phyloP scores from a whole-genome alignment of 2,888 invertebrate genomes.

The Lumbricus terrestris region DNA sequence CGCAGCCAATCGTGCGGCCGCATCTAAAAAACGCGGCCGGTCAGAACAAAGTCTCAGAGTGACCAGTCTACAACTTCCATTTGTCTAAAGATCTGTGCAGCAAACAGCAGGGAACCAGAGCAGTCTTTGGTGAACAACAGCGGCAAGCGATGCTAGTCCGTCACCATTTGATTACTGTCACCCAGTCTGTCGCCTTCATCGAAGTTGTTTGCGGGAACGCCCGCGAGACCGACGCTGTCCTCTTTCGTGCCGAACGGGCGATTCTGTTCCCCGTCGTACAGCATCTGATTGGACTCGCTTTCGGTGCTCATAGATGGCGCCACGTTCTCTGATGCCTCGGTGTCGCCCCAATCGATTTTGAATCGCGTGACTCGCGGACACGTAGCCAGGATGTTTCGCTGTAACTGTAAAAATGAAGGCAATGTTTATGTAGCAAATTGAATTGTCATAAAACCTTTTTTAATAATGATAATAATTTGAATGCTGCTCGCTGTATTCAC shows the following conservation, averaged over 20 bases:
- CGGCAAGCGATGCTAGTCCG: background rate
- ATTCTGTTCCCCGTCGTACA: background rate
- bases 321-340: conserved; percentile 31
- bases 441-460: too few species aligned
- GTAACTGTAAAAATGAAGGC: conserved; percentile 60
- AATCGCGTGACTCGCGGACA: conserved; percentile 93
- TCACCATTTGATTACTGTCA: conserved; percentile 3
- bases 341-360: conserved; percentile 88
- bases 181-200: background rate
- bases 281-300: conserved; percentile 38
- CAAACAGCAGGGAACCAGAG: background rate
- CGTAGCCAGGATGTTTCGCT: conserved; percentile 79
- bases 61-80: background rate
- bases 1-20: background rate
- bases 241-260: background rate
- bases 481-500: too few species aligned
- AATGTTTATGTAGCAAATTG: too few species aligned
- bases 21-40: background rate
- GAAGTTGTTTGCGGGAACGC: background rate
- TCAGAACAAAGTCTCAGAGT: background rate
- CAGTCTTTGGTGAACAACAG: background rate
- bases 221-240: background rate
- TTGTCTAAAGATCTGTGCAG: background rate
- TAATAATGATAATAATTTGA: background rate
- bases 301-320: conserved; percentile 33